Evolutionary conservation across 2,888 invertebrate genomes (phyloP).

Genomic region (Xestia xanthographa): DNA sequence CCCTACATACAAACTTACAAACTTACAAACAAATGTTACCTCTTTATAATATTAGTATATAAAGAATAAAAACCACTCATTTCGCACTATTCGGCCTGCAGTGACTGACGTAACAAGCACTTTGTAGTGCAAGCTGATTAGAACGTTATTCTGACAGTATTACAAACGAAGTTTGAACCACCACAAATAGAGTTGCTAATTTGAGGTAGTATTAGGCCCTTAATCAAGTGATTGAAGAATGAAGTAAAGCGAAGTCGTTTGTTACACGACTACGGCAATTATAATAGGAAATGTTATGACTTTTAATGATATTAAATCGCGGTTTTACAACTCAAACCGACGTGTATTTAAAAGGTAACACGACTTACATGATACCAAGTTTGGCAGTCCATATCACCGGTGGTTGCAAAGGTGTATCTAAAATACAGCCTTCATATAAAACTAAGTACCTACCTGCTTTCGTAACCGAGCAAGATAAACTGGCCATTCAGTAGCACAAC

Average conservation of each 20-base stretch:
- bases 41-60: no score
- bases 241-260: neutral
- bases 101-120: no score
- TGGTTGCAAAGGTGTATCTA: neutral
- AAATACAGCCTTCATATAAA: neutral
- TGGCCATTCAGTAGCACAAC: neutral
- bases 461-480: slow-evolving; percentile 18
- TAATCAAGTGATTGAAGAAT: neutral
- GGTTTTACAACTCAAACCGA: neutral
- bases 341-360: neutral
- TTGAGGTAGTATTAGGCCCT: no score
- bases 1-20: no score
- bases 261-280: neutral
- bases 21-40: no score
- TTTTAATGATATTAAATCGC: neutral
- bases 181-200: no score
- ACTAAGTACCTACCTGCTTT: neutral
- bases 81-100: no score
- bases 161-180: no score
- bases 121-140: no score
- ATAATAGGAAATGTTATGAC: neutral
- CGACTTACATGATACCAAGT: neutral
- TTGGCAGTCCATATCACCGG: neutral
- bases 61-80: no score
- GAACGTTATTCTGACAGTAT: no score